Base-by-base conservation (phyloP, 1,140 invertebrate species). In the Calephelis virginiensis region DNA sequence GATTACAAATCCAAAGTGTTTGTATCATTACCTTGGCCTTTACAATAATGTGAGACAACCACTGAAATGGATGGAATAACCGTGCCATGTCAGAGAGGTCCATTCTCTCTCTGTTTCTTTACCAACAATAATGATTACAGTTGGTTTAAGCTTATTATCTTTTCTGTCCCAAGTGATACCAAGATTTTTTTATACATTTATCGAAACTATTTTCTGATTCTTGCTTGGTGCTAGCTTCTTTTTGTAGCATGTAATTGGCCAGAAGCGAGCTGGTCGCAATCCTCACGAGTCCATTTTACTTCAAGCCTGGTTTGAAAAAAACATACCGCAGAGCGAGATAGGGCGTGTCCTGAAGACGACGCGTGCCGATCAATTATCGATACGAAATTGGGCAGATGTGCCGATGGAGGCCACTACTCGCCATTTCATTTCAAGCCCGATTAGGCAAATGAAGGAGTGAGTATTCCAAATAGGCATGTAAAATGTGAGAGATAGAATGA, bases 11-110 rank as follows among this genome's bases (percentile, higher is more conserved):
- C 83, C 88, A 86, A 7, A 91, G 8, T 59, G 73, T 76, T 75
- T 92, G 82, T 14, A 91, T 74, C 5, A 90, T 67, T 0, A 88
- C 74, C 67, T 91, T 91, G 1, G 75, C 76, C 38, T 38, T 69
- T 11, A 91, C 73, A 7, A 76, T 76, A 0, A 86, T 65, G 12
- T 87, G 88, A 9, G 77, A 59, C 1, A 89, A 61, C 71, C 79
- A 83, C 38, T 84, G 86, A 59, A 83, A 70, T 10, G 78, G 78
- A 65, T 88, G 80, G 61, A 79, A 88, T 7, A 89, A 73, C 60
- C 77, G 66, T 8, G 80, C 75, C 0, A 86, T 73, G 47, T 76
- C 70, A 10, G 86, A 87, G 50, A 92, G 63, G 40, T 64, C 28
- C 83, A 17, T 17, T 17, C 17, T 17, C 17, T 17, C 17, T 17